Evolutionary conservation across 1,140 invertebrate species (phyloP), one percentile per base, ranked within the genome.

Genomic region (Meloidogyne hapla): DNA sequence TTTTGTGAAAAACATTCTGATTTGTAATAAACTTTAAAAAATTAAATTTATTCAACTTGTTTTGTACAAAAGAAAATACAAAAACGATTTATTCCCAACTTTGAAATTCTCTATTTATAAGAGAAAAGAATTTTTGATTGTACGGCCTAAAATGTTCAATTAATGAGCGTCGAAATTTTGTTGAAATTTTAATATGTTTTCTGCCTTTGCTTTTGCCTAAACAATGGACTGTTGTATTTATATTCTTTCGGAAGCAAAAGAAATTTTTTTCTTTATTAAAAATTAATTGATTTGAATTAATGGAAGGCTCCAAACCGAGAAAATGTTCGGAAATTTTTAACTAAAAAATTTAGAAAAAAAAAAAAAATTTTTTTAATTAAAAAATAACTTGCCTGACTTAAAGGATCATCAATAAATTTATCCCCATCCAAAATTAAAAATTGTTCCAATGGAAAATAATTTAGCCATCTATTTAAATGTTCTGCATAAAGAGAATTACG

Each of bases 381-480:
- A 56, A 56, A 56, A 15, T n/a, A 33, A 25, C 28, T 42, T 65
- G 28, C 63, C 61, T 65, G 63, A 48, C 72, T 66, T 26, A 65
- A 40, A 1, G 63, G 63, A 8, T 65, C 63, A 18, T 42, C 3
- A 45, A 65, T 74, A 66, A 99, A 89, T 85, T 93, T 91, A 81
- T 96, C 94, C 1, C 95, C 95, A 88, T 98, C 95, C 77, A 98
- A 92, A 79, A 98, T 93, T 83, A 94, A 92, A 78, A 98, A 85
- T 89, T 98, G 93, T 38, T 77, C 77, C 13, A 93, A 91, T 62
- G 92, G 90, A 89, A 93, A 99, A 89, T 93, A 95, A 38, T 92
- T 92, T 71, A 98, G 89, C 96, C 96, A 99, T 38, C 94, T 91
- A 87, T 96, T 93, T 79, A 99, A 88, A 89, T 98, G 95, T 84